Conservation (phyloP, 2,888 invertebrate genomes). For the Melanostoma scalare region DNA sequence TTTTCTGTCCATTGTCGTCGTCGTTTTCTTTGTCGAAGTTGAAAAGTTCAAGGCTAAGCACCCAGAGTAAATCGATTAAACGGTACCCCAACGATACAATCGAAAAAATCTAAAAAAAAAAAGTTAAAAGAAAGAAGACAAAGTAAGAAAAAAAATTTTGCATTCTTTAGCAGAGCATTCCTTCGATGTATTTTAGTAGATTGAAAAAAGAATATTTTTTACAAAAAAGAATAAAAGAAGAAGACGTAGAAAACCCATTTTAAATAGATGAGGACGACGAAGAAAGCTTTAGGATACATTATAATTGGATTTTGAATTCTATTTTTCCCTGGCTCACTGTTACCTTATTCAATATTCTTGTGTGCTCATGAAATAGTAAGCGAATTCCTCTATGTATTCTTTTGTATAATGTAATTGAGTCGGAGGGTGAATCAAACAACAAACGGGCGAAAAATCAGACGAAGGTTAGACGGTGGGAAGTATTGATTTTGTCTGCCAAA, state of each 20-base stretch:
- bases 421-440: background rate
- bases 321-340: background rate
- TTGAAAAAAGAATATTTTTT: constrained; percentile 17
- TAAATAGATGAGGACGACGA: constrained; percentile 36
- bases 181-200: constrained; percentile 51
- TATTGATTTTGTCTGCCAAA: constrained; percentile 18
- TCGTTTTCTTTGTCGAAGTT: constrained; percentile 36
- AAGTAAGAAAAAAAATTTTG: constrained; percentile 9
- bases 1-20: background rate
- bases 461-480: background rate
- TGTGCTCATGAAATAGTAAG: background rate
- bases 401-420: constrained; percentile 25
- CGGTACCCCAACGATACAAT: constrained; percentile 24
- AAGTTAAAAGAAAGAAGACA: constrained; percentile 12
- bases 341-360: constrained; percentile 16
- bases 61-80: constrained; percentile 52
- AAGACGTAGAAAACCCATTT: constrained; percentile 40
- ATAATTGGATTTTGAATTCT: constrained; percentile 59
- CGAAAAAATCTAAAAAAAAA: constrained; percentile 8
- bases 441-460: background rate
- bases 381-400: constrained; percentile 15
- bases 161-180: constrained; percentile 36
- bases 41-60: constrained; percentile 64
- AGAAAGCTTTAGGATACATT: constrained; percentile 42
- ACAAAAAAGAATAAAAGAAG: constrained; percentile 11